Conservation (phyloP, 2,888 invertebrate genomes). For the Ormia ochracea region DNA sequence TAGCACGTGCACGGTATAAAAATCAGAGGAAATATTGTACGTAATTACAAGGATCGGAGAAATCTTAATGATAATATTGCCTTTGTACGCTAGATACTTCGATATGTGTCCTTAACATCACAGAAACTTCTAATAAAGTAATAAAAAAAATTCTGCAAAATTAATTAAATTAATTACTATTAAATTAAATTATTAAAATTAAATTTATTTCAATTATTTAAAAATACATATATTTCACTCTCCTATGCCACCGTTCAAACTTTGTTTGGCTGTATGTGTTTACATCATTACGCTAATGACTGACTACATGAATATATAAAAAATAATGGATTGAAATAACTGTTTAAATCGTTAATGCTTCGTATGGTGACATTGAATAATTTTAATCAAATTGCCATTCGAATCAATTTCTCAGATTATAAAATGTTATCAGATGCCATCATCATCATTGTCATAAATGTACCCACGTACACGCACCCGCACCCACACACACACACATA, state of each 20-base stretch:
- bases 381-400: constrained; percentile 65
- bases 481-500: not conserved
- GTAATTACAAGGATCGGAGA: too few relatives aligned
- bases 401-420: constrained; percentile 67
- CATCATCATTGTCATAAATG: constrained; percentile 23
- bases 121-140: too few relatives aligned
- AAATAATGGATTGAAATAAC: constrained; percentile 18
- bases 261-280: not conserved
- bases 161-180: too few relatives aligned
- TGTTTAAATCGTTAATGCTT: constrained; percentile 47
- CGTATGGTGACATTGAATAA: constrained; percentile 64
- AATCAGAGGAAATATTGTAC: too few relatives aligned
- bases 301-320: constrained; percentile 10
- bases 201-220: not conserved
- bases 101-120: too few relatives aligned
- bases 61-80: too few relatives aligned
- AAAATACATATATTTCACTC: not conserved
- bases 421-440: constrained; percentile 64
- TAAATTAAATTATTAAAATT: too few relatives aligned
- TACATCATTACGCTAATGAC: not conserved
- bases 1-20: too few relatives aligned
- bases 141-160: too few relatives aligned
- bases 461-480: too few relatives aligned
- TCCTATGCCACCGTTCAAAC: not conserved
- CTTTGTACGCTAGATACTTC: too few relatives aligned